These are phyloP conservation scores for Adelognathus sp. DNA, from an alignment of 2,888 invertebrate species.

Conservation along the genomic window DNA sequence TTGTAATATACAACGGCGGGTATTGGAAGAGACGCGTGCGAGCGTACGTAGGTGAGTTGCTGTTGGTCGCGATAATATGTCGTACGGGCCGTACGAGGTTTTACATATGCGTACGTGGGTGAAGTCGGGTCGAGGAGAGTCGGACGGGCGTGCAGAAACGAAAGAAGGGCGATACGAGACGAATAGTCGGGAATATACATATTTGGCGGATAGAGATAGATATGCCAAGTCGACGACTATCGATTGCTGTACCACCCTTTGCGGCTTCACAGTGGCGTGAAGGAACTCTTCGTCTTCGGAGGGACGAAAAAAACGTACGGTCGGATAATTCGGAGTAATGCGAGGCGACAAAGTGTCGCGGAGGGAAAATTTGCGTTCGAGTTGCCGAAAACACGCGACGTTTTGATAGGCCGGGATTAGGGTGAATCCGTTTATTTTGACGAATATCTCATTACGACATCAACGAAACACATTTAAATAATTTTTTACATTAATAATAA, in stretches of 20 bases:
- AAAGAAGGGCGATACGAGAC: conserved; percentile 22
- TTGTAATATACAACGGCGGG: not conserved
- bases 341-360: too few relatives aligned
- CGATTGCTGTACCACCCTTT: conserved; percentile 35
- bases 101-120: conserved; percentile 50
- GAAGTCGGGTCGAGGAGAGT: conserved; percentile 35
- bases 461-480: too few relatives aligned
- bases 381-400: too few relatives aligned
- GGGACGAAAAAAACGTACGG: conserved; percentile 24
- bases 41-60: not conserved
- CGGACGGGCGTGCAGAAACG: conserved; percentile 19
- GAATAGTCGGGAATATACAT: conserved; percentile 15
- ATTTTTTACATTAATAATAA: too few relatives aligned
- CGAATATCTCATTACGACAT: too few relatives aligned
- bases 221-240: conserved; percentile 45
- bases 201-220: conserved; percentile 29
- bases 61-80: conserved; percentile 15
- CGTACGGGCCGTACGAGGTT: conserved; percentile 36
- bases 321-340: conserved; percentile 24
- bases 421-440: too few relatives aligned
- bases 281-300: not conserved
- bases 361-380: too few relatives aligned
- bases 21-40: not conserved
- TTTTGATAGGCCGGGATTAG: too few relatives aligned
- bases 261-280: conserved; percentile 8